Base-by-base conservation (phyloP, 2,113 vertebrate species). In the human region DNA sequence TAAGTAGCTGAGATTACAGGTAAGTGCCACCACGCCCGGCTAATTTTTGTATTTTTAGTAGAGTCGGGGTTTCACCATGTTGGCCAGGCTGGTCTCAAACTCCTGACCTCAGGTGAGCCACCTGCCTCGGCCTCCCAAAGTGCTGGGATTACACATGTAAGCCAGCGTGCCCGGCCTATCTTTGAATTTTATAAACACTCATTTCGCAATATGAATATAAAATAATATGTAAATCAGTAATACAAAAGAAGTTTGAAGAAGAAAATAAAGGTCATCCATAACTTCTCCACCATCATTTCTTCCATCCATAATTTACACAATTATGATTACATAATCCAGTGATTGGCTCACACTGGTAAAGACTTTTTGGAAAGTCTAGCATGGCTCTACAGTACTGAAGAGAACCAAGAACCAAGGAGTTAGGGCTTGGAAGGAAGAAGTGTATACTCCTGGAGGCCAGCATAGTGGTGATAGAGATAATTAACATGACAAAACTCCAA, bases 321-420 rank as follows among this genome's bases (percentile, higher is more conserved):
- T 14, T 64, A 64, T 64, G 12, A 64, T 14, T 64, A 27, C 27
- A 32, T 64, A 32, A 30, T 32, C 32, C 50, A 22, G 22, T 86
- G 59, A 83, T 35, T 75, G 45, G 14, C 52, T 73, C 30, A 40
- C 52, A 52, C 14, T 30, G 7, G 61, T 76, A 72, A 83, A 92
- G 10, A 8, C 27, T 82, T 93, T 90, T 81, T 85, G 64, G 66
- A 64, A 64, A 14, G 61, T 64, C 17, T n/a, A 48, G 23, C 87
- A n/a, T 82, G 22, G 11, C 83, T 96, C 30, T 45, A 2, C 14
- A 48, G 52, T 73, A 86, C 55, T 30, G 4, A 94, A 75, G 30
- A 95, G 73, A 91, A 45, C 45, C n/a, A 83, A 79, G 80, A 93
- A 86, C 45, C 57, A 83, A 50, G 16, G 82, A 95, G 38, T 79